Percentiles rank a stretch among this genome's conserved stretches.
These are phyloP conservation scores for Agapostemon virescens DNA, from an alignment of 2,888 invertebrate species.

Conservation along the genomic window DNA sequence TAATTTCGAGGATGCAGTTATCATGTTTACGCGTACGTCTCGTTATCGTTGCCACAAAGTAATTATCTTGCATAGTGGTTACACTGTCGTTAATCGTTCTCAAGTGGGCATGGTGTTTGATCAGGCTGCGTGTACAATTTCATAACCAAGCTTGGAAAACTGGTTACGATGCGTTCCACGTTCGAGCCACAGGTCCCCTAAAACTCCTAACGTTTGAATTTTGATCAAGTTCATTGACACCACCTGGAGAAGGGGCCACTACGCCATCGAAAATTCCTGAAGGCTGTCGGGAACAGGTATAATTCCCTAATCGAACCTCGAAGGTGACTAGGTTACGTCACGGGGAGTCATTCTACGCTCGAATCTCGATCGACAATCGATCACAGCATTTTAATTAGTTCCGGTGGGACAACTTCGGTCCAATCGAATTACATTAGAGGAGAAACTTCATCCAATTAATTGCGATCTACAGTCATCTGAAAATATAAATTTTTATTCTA, in stretches of 20 bases:
- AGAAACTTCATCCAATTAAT: not conserved
- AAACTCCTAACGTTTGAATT: constrained; percentile 48
- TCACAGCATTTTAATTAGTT: not conserved
- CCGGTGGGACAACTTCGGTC: not conserved
- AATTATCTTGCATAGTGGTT: constrained; percentile 14
- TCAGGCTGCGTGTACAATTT: constrained; percentile 15
- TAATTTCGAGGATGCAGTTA: not conserved
- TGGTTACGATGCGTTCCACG: constrained; percentile 50
- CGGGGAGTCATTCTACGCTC: not conserved
- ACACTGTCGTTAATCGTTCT: not conserved
- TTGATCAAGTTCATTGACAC: constrained; percentile 56
- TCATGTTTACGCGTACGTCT: constrained; percentile 20
- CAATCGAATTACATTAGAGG: not conserved
- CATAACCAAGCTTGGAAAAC: constrained; percentile 42
- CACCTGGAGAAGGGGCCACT: constrained; percentile 15
- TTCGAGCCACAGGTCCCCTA: constrained; percentile 21
- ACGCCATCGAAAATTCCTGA: not conserved
- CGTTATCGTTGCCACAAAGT: not conserved
- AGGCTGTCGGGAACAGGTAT: not conserved
- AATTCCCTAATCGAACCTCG: not conserved
- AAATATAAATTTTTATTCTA: too few species aligned
- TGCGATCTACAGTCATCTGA: too few species aligned
- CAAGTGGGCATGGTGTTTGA: not conserved
- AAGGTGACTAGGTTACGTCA: not conserved
- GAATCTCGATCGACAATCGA: not conserved